These are phyloP conservation scores for Meiosimyza platycephala DNA, from an alignment of 2,888 invertebrate species.

Conservation along the genomic window DNA sequence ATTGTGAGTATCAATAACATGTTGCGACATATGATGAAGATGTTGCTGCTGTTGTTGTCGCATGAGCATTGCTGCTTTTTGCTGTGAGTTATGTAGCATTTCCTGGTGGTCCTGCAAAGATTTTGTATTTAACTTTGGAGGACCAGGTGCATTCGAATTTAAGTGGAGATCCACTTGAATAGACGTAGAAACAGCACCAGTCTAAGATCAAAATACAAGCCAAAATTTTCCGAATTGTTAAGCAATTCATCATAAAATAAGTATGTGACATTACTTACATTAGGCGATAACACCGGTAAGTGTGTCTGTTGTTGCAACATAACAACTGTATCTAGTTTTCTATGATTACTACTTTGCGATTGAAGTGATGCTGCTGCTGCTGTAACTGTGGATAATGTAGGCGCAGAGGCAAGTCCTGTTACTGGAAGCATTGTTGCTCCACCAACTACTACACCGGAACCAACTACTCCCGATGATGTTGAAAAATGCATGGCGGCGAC, in stretches of 20 bases:
- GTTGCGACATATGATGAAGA: conserved; percentile 43
- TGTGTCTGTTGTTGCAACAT: conserved; percentile 47
- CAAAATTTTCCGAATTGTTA: neutral
- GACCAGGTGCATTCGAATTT: conserved; percentile 67
- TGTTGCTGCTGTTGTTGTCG: conserved; percentile 49
- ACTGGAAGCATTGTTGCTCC: conserved; percentile 60
- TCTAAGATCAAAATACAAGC: conserved; percentile 43
- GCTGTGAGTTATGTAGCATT: conserved; percentile 47
- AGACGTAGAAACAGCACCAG: conserved; percentile 55
- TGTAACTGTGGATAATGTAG: conserved; percentile 42
- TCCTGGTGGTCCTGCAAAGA: conserved; percentile 48
- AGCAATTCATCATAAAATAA: neutral
- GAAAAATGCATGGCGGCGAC: conserved; percentile 56
- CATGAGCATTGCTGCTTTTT: conserved; percentile 64
- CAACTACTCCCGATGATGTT: conserved; percentile 43
- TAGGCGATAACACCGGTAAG: conserved; percentile 46
- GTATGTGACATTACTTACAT: conserved; percentile 42
- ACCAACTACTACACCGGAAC: conserved; percentile 54
- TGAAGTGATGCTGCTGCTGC: conserved; percentile 40
- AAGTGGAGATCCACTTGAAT: conserved; percentile 64
- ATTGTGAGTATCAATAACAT: conserved; percentile 31
- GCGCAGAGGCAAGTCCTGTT: conserved; percentile 57
- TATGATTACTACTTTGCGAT: conserved; percentile 46
- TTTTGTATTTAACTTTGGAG: conserved; percentile 69
- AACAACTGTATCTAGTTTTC: conserved; percentile 48